These are phyloP conservation scores for Laticauda laticaudata DNA, from an alignment of 2,113 vertebrate genomes.

Conservation along the genomic window DNA sequence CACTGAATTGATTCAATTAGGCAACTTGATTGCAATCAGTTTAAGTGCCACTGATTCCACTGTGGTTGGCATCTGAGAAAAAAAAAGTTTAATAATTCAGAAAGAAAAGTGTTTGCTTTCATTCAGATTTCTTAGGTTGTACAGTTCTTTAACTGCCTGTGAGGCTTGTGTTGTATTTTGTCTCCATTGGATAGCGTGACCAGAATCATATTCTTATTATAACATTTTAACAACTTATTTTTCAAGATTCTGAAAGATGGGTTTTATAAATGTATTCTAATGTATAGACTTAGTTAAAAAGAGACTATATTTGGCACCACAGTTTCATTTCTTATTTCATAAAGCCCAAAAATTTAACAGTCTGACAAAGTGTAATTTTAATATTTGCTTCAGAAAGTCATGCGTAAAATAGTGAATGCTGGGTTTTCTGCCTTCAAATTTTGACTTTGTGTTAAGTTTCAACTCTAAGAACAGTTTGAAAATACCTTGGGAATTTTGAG, in stretches of 20 bases:
- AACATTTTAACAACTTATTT: background rate
- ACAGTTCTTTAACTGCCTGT: background rate
- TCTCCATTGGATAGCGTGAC: background rate
- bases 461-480: background rate
- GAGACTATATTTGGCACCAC: background rate
- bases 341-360: background rate
- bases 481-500: background rate
- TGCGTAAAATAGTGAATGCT: background rate
- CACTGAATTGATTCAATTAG: background rate
- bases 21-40: background rate
- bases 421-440: background rate
- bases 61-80: background rate
- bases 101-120: background rate
- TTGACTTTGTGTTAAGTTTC: slow-evolving; percentile 7
- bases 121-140: background rate
- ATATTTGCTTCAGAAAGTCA: slow-evolving; percentile 18
- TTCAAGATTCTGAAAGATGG: background rate
- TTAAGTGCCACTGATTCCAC: background rate
- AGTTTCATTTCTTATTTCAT: slow-evolving; percentile 10
- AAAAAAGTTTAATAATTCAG: background rate
- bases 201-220: background rate
- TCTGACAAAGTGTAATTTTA: slow-evolving; percentile 16
- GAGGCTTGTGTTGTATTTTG: background rate
- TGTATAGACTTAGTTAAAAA: slow-evolving; percentile 6
- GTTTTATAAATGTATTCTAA: slow-evolving; percentile 7